Conservation (phyloP, 2,888 invertebrate species). For the Holacanthella duospinosa region DNA sequence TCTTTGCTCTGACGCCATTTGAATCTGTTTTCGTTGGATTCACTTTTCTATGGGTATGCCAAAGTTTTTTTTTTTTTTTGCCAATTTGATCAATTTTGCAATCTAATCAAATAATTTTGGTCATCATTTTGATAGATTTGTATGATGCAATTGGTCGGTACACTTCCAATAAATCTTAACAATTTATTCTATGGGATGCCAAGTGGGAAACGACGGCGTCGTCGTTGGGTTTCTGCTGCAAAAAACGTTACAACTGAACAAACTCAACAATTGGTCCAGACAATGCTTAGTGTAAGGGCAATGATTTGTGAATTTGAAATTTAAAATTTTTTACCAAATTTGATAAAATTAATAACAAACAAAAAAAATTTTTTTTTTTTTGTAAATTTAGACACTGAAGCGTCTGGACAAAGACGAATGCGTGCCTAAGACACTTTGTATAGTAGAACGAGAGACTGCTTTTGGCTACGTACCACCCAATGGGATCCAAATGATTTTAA, state of each 20-base stretch:
- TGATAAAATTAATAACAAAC: too few relatives aligned
- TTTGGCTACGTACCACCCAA: background rate
- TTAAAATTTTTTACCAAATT: too few relatives aligned
- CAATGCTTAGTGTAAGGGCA: background rate
- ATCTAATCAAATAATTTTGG: too few relatives aligned
- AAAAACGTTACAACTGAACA: too few relatives aligned
- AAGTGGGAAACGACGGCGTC: background rate
- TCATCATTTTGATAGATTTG: background rate
- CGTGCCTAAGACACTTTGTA: background rate
- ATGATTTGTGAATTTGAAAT: too few relatives aligned
- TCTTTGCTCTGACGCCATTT: conserved; percentile 8
- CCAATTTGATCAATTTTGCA: background rate
- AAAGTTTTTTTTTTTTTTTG: too few relatives aligned
- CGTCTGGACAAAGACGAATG: background rate
- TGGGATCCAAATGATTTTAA: background rate
- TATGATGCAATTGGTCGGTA: background rate
- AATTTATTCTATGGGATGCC: background rate
- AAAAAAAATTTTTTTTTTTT: too few relatives aligned
- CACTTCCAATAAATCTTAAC: background rate
- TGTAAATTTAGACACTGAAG: background rate
- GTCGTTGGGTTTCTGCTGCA: background rate
- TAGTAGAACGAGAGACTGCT: background rate
- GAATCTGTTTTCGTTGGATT: background rate
- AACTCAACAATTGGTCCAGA: background rate
- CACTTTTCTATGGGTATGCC: background rate